phyloP scores from a whole-genome alignment of 2,113 vertebrate species.

The Calcarius ornatus region DNA sequence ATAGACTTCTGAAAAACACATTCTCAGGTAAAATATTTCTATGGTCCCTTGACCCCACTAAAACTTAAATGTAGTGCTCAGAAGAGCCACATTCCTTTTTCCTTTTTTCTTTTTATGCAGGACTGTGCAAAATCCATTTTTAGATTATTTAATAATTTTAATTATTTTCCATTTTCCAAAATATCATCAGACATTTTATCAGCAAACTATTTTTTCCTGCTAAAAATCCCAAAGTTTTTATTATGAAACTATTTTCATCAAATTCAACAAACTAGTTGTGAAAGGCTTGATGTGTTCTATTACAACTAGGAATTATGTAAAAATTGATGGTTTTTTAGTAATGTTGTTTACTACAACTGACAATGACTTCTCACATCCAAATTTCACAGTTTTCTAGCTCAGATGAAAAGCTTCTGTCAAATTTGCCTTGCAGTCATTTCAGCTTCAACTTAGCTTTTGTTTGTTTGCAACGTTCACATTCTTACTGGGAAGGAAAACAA shows the following conservation, averaged over 20 bases:
- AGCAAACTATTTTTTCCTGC: neutral
- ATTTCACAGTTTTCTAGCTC: neutral
- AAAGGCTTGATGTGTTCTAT: neutral
- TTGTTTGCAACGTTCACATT: neutral
- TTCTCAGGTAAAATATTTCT: neutral
- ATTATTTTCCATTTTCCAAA: neutral
- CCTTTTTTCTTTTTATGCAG: neutral
- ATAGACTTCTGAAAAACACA: neutral
- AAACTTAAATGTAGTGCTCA: neutral
- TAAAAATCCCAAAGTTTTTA: neutral
- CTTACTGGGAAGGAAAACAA: neutral
- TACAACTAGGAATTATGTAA: neutral
- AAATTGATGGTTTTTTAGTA: neutral
- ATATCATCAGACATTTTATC: neutral
- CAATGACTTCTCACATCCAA: neutral
- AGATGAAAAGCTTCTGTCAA: neutral
- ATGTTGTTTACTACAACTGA: neutral
- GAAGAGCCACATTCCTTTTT: neutral
- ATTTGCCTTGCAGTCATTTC: neutral
- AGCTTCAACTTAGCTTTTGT: neutral
- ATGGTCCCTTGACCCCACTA: neutral
- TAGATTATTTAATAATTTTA: neutral
- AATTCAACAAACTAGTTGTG: neutral
- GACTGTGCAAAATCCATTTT: fast-evolving
- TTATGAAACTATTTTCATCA: neutral